Conservation (phyloP, 2,797 vertebrate genomes). For the Silurus lanzhouensis region DNA sequence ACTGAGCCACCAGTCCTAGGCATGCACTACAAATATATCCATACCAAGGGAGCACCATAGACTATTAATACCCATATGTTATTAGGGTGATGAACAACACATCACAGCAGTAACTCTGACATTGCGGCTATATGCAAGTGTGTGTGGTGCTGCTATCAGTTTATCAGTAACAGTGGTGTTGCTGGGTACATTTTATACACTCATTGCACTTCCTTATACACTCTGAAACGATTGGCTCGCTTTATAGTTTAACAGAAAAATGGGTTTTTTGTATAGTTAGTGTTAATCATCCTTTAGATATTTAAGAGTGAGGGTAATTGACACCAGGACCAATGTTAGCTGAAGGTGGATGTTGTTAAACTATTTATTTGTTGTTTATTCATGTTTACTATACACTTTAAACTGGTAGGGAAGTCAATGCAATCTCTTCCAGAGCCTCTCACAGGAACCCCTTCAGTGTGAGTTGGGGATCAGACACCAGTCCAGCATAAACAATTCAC, state of each 20-base stretch:
- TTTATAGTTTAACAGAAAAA: not conserved
- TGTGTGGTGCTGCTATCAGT: not conserved
- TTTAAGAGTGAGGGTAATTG: not conserved
- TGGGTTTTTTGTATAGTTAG: not conserved
- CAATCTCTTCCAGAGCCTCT: not conserved
- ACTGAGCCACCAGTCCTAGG: too few species aligned
- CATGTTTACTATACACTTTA: not conserved
- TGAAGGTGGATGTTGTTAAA: not conserved
- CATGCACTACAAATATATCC: too few species aligned
- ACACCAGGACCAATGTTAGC: not conserved
- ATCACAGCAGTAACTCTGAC: too few species aligned
- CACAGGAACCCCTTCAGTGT: not conserved
- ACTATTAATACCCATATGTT: too few species aligned
- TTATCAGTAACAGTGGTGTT: not conserved
- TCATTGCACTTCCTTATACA: not conserved
- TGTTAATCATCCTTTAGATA: not conserved
- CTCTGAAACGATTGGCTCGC: not conserved
- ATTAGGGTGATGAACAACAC: too few species aligned
- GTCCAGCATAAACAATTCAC: not conserved
- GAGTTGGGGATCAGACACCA: not conserved
- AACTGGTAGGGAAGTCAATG: not conserved
- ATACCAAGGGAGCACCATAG: too few species aligned
- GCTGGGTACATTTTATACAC: not conserved
- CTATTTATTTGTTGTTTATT: not conserved
- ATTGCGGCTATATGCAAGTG: too few species aligned